phyloP scores from a whole-genome alignment of 2,113 vertebrate genomes.

The Ailuropoda melanoleuca region DNA sequence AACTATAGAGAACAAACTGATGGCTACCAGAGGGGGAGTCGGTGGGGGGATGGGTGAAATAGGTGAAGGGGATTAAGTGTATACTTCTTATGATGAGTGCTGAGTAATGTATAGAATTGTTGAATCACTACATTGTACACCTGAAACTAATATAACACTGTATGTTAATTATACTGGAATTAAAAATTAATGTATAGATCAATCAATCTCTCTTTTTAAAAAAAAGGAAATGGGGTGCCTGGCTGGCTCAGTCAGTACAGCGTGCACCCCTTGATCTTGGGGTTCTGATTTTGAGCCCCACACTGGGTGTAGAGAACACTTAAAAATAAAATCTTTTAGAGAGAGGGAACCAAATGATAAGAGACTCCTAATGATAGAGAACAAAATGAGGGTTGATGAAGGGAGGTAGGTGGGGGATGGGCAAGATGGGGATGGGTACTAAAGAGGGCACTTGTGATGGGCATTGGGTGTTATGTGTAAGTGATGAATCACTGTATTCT shows the following conservation, averaged over 20 bases:
- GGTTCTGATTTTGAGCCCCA: not conserved
- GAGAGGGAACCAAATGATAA: not conserved
- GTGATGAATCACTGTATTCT: not conserved
- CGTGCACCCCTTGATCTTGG: not conserved
- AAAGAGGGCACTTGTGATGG: not conserved
- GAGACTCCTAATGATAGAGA: not conserved
- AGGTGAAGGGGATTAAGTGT: not conserved
- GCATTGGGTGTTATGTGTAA: not conserved
- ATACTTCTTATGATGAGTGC: not conserved
- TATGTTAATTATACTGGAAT: not conserved
- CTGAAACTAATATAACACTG: not conserved
- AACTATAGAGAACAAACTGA: not conserved
- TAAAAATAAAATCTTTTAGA: not conserved
- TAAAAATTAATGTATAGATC: not conserved
- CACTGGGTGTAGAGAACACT: not conserved
- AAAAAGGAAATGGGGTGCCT: not conserved
- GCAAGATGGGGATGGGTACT: not conserved
- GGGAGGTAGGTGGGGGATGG: not conserved
- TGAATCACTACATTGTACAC: not conserved
- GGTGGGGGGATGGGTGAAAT: not conserved
- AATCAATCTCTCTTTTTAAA: not conserved
- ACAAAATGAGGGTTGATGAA: not conserved
- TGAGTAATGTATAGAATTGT: not conserved
- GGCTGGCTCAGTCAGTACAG: not conserved
- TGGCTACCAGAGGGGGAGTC: not conserved